A percentile compares a stretch with the other conserved stretches of the same genome.
Conservation (phyloP, 2,888 invertebrate genomes). For the Agrilus cyanescens region DNA sequence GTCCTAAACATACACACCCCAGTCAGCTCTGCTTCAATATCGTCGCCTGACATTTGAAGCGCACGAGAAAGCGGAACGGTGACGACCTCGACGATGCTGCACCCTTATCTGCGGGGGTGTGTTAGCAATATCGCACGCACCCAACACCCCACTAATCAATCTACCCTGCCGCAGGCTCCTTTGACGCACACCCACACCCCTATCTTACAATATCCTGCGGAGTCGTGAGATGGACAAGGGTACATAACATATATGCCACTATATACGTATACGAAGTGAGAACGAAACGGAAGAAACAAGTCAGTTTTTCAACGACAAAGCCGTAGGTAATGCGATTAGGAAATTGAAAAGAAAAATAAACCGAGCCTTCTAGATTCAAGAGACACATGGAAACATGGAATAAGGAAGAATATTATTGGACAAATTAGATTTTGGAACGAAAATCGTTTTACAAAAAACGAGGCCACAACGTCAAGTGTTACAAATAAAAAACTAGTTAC, state of each 20-base stretch:
- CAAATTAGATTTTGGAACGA: too few relatives aligned
- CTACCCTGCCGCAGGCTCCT: slow-evolving; percentile 25
- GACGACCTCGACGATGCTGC: slow-evolving; percentile 18
- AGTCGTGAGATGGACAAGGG: slow-evolving; percentile 16
- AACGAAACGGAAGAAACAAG: too few relatives aligned
- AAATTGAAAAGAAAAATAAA: too few relatives aligned
- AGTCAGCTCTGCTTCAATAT: slow-evolving; percentile 19
- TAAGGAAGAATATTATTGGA: too few relatives aligned
- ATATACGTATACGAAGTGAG: background rate
- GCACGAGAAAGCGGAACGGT: slow-evolving; percentile 12
- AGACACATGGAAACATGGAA: too few relatives aligned
- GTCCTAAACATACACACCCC: slow-evolving; percentile 23
- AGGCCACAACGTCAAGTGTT: too few relatives aligned
- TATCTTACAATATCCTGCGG: slow-evolving; percentile 12
- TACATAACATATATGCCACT: too few relatives aligned
- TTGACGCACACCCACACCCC: slow-evolving; percentile 14
- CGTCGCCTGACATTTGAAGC: slow-evolving; percentile 22
- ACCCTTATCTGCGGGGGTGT: slow-evolving; percentile 26
- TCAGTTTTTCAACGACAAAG: too few relatives aligned
- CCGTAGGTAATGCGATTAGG: too few relatives aligned
- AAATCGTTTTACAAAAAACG: too few relatives aligned
- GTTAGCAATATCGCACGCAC: slow-evolving; percentile 28
- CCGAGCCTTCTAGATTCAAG: too few relatives aligned
- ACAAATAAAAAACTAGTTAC: too few relatives aligned
- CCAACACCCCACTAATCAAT: slow-evolving; percentile 34